Percentiles rank a stretch among this genome's conserved stretches.
Conservation (phyloP, 2,797 vertebrate species). For the Todus mexicanus region DNA sequence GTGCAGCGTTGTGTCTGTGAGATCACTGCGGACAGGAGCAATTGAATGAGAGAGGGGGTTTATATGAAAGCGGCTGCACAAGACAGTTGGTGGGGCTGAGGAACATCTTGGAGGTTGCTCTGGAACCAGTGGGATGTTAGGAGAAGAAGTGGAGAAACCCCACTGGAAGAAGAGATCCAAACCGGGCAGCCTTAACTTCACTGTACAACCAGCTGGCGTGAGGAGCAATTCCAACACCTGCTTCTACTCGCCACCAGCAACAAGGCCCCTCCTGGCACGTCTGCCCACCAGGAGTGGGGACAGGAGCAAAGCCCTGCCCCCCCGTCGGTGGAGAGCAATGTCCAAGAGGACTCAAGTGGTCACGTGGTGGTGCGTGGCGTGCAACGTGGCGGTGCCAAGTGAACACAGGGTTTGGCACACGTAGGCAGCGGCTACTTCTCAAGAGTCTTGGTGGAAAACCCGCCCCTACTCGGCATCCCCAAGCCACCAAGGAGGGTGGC, state of each 20-base stretch:
- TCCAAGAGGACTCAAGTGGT: background rate
- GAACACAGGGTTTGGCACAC: rapidly evolving
- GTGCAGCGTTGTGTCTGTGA: rapidly evolving
- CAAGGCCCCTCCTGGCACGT: background rate
- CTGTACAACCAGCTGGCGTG: background rate
- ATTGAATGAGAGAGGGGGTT: background rate
- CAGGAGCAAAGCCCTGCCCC: background rate
- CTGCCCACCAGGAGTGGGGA: background rate
- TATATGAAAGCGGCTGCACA: background rate
- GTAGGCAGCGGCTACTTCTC: background rate
- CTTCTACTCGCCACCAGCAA: background rate
- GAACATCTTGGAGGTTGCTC: background rate
- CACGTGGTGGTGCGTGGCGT: background rate
- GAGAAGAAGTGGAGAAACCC: background rate
- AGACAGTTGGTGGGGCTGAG: background rate
- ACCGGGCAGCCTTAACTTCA: background rate
- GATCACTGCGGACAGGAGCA: background rate
- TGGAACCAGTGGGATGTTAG: background rate
- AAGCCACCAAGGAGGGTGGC: rapidly evolving
- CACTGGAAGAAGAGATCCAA: background rate
- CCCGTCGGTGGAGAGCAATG: rapidly evolving
- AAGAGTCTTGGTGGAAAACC: background rate
- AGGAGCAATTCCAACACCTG: background rate
- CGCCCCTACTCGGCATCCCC: background rate
- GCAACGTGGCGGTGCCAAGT: background rate